Conservation (phyloP, 2,888 invertebrate genomes). For the Lasioglossum villosulum region DNA sequence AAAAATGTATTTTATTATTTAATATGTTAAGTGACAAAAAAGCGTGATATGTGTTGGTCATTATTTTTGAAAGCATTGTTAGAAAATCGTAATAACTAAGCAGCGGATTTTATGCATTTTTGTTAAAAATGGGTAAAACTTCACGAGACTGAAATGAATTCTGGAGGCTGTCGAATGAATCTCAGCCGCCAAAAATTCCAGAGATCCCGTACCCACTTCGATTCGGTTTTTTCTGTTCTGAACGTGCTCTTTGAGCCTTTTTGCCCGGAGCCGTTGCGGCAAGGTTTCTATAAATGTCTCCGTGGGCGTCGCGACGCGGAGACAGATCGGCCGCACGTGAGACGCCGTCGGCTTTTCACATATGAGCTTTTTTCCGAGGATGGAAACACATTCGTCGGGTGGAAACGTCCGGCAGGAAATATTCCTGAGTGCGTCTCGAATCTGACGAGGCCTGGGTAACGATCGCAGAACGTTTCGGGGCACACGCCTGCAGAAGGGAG, state of each 20-base stretch:
- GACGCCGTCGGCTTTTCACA: slow-evolving; percentile 46
- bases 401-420: slow-evolving; percentile 70
- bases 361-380: slow-evolving; percentile 37
- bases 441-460: slow-evolving; percentile 27
- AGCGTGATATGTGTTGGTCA: not conserved
- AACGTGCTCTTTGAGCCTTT: slow-evolving; percentile 8
- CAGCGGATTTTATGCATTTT: too few species aligned
- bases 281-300: slow-evolving; percentile 53
- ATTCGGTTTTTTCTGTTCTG: slow-evolving; percentile 7
- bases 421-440: slow-evolving; percentile 35
- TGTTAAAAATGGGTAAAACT: not conserved
- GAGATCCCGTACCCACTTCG: not conserved
- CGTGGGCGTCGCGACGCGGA: slow-evolving; percentile 1
- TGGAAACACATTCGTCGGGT: slow-evolving; percentile 34
- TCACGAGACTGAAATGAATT: not conserved
- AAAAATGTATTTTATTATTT: too few species aligned
- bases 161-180: not conserved
- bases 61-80: not conserved
- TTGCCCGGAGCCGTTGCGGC: slow-evolving; percentile 24
- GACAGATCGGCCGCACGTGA: slow-evolving; percentile 72
- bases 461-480: slow-evolving; percentile 33
- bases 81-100: not conserved
- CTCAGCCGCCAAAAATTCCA: not conserved
- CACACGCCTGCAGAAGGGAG: slow-evolving; percentile 24
- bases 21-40: not conserved